Conservation (phyloP, 2,888 invertebrate genomes). For the Stenolophus ochropezus region DNA sequence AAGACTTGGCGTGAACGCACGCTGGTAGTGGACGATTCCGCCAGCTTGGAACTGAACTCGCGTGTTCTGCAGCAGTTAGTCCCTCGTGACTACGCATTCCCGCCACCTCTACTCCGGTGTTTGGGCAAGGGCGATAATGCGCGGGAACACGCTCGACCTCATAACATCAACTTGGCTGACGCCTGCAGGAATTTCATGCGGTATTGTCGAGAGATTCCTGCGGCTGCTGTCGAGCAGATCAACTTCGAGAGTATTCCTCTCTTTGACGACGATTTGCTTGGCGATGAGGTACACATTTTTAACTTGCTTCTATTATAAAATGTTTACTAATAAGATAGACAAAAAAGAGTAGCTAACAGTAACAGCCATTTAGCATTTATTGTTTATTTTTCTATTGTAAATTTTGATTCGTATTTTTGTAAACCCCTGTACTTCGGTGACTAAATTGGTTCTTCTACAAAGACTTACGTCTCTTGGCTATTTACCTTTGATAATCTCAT, state of each 20-base stretch:
- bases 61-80: slow-evolving; percentile 12
- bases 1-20: slow-evolving; percentile 52
- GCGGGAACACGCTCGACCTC: slow-evolving; percentile 24
- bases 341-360: too few relatives aligned
- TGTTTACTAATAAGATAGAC: too few relatives aligned
- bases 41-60: not conserved
- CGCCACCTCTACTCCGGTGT: not conserved
- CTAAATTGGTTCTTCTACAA: too few relatives aligned
- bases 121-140: slow-evolving; percentile 28
- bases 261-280: slow-evolving; percentile 45
- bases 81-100: slow-evolving; percentile 36
- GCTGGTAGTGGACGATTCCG: slow-evolving; percentile 6
- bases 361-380: too few relatives aligned
- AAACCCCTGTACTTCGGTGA: too few relatives aligned
- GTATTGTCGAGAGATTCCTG: slow-evolving; percentile 37
- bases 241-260: slow-evolving; percentile 44
- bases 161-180: slow-evolving; percentile 42
- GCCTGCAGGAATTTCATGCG: slow-evolving; percentile 41
- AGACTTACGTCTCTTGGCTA: too few relatives aligned
- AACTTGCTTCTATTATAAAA: not conserved
- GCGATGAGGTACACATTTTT: slow-evolving; percentile 38
- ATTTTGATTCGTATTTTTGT: too few relatives aligned
- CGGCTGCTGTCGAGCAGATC: slow-evolving; percentile 5
- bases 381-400: too few relatives aligned
- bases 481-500: too few relatives aligned